These are phyloP conservation scores for Prinia subflava DNA, from an alignment of 2,113 vertebrate genomes.

Conservation along the genomic window DNA sequence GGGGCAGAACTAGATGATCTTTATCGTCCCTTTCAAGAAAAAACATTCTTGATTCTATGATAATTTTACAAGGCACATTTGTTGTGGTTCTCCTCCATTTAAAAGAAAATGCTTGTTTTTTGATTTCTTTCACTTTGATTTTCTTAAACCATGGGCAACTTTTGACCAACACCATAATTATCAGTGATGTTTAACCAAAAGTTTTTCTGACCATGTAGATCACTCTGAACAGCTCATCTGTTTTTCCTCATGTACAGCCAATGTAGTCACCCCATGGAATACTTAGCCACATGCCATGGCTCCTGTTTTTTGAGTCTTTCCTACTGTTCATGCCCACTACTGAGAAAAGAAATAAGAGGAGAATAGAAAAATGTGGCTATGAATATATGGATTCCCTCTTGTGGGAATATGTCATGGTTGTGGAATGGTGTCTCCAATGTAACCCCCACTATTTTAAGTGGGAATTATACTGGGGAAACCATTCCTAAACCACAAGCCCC, in stretches of 20 bases:
- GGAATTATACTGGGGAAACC: neutral
- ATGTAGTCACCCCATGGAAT: neutral
- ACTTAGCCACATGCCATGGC: neutral
- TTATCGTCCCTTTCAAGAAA: neutral
- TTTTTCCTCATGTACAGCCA: neutral
- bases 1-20: neutral
- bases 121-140: neutral
- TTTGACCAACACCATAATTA: neutral
- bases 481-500: too few relatives aligned
- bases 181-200: neutral
- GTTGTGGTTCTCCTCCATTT: neutral
- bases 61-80: neutral
- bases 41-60: neutral
- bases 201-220: accelerated
- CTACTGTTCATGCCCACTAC: neutral
- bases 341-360: neutral
- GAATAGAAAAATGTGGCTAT: neutral
- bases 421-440: neutral
- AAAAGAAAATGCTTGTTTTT: neutral
- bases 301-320: neutral
- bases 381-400: neutral
- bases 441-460: neutral
- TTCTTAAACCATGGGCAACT: neutral
- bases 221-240: neutral
- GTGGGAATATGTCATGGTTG: neutral